Base-by-base conservation (phyloP, 2,797 vertebrate genomes). In the Mus minutoides region DNA sequence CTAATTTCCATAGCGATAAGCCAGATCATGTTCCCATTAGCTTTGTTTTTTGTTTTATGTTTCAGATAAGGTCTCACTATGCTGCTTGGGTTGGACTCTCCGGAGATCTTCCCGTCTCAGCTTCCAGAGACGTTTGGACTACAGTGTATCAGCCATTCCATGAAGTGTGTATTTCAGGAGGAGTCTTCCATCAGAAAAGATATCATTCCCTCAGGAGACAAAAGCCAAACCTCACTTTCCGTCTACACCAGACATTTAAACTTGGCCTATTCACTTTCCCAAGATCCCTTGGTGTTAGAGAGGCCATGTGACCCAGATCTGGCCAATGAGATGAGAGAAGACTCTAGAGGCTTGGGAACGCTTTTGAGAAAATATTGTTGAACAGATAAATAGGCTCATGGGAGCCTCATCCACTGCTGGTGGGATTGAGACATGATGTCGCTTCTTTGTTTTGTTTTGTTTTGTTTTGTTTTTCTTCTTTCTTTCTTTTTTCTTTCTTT, bases 281-380 rank as follows among this genome's bases (percentile, higher is more conserved):
- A 91, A 37, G 40, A 54, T 76, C n/a, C 19, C 34, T 6, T 58
- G 58, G 62, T 19, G 26, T 29, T 1, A 21, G 58, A 29, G 31
- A 67, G 52, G 46, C 31, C 80, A 56, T 0, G 1, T 58, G 77
- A 90, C n/a, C 85, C 49, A 34, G 19, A 75, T 91, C 60, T 34
- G 34, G 58, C n/a, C 89, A 80, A 62, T n/a, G 64, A 87, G 46
- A 49, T 83, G 76, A 73, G 37, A 79, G 83, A 77, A 46, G 40
- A 17, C 43, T 67, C 49, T 13, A 7, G 14, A 2, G 6, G 6
- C 6, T 3, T 6, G 37, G 11, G 46, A 10, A 76, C 14, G 49
- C 8, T 78, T 94, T 87, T 80, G 82, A 94, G 93, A 75, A 60
- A 79, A 82, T 29, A 21, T 37, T 88, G 86, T 85, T n/a, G 85